phyloP scores from a whole-genome alignment of 2,888 invertebrate species.

The Cheilosia impressa region DNA sequence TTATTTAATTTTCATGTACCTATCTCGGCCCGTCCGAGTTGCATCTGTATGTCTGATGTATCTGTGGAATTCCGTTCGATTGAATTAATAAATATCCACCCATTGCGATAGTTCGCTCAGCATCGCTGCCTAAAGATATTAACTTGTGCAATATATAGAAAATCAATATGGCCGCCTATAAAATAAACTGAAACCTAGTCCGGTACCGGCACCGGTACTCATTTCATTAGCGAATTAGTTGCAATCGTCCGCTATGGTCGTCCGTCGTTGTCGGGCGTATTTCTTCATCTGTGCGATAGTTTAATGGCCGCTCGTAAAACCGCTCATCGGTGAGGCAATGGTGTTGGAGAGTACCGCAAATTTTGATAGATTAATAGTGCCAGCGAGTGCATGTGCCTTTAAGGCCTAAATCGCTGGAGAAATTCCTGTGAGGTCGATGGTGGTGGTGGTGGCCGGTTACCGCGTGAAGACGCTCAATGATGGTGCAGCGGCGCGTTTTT shows the following conservation, averaged over 20 bases:
- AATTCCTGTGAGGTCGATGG: background rate
- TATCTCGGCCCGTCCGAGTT: slow-evolving; percentile 48
- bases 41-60: slow-evolving; percentile 48
- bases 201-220: slow-evolving; percentile 55
- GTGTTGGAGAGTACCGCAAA: slow-evolving; percentile 25
- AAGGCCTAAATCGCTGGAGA: slow-evolving; percentile 25
- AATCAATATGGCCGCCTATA: slow-evolving; percentile 63
- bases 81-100: slow-evolving; percentile 74
- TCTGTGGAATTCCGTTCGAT: slow-evolving; percentile 68
- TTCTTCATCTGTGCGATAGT: slow-evolving; percentile 45
- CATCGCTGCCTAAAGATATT: background rate
- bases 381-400: slow-evolving; percentile 4
- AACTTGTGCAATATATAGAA: slow-evolving; percentile 60
- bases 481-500: slow-evolving; percentile 27
- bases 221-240: slow-evolving; percentile 74
- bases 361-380: slow-evolving; percentile 62
- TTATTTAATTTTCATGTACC: slow-evolving; percentile 75
- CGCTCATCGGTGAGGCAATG: slow-evolving; percentile 11
- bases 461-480: slow-evolving; percentile 30
- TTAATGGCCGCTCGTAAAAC: slow-evolving; percentile 70
- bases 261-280: background rate
- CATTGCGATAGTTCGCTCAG: background rate
- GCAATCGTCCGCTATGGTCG: slow-evolving; percentile 68
- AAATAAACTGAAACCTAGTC: slow-evolving; percentile 8
- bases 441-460: background rate